Conservation (phyloP, 1,140 invertebrate species). For the Drosophila willistoni region DNA sequence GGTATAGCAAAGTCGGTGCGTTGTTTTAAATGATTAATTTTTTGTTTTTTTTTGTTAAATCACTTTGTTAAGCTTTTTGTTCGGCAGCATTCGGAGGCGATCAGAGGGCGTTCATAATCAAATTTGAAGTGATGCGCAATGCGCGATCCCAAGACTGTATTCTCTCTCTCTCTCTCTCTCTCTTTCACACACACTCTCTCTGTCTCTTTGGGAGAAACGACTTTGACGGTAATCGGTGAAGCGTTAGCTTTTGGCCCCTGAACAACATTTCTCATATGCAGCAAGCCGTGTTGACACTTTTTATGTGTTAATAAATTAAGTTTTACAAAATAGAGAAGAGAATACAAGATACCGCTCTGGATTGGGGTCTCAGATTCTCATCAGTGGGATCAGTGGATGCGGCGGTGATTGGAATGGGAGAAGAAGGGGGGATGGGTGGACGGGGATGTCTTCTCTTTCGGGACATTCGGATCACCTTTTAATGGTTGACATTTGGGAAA, state of each 20-base stretch:
- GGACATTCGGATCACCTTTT: slow-evolving; percentile 50
- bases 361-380: not conserved
- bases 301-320: slow-evolving; percentile 79
- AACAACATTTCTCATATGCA: slow-evolving; percentile 73
- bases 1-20: too few relatives aligned
- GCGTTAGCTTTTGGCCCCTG: slow-evolving; percentile 30
- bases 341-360: slow-evolving; percentile 18
- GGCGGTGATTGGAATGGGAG: too few relatives aligned
- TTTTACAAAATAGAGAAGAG: slow-evolving; percentile 71
- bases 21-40: too few relatives aligned
- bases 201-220: not conserved
- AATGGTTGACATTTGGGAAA: slow-evolving; percentile 69
- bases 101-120: slow-evolving; percentile 72
- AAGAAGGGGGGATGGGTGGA: not conserved
- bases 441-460: not conserved
- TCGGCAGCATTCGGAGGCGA: slow-evolving; percentile 61
- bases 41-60: slow-evolving; percentile 49
- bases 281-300: slow-evolving; percentile 76
- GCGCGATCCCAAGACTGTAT: slow-evolving; percentile 18
- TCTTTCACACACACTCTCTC: too few relatives aligned
- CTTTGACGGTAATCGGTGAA: slow-evolving; percentile 18
- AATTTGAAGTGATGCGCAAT: slow-evolving; percentile 70
- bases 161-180: too few relatives aligned
- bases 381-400: not conserved
- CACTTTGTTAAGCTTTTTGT: slow-evolving; percentile 72